Percentiles rank a stretch among this genome's conserved stretches.
These are phyloP conservation scores for Chondrosia reniformis DNA, from an alignment of 37 sponge, comb jelly and placozoan genomes.

Conservation along the genomic window DNA sequence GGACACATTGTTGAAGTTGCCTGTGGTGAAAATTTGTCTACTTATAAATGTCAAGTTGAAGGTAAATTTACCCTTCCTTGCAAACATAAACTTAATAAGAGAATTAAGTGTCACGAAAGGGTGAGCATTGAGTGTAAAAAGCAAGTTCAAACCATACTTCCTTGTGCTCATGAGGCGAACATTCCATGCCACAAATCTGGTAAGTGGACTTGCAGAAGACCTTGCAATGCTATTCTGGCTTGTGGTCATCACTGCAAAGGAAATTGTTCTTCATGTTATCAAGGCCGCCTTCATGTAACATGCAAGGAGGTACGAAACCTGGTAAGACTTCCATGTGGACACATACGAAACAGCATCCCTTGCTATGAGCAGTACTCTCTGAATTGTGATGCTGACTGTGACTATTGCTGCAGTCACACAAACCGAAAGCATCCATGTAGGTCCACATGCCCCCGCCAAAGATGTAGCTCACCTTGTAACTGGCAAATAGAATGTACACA, in stretches of 20 bases:
- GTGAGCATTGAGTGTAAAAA: neutral
- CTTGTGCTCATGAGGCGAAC: conserved; percentile 51
- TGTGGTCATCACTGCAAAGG: conserved; percentile 74
- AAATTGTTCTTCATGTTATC: conserved; percentile 15
- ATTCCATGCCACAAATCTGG: neutral
- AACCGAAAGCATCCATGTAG: neutral
- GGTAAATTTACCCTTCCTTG: too few relatives aligned
- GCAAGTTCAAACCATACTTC: neutral
- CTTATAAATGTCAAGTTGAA: neutral
- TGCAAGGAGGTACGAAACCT: neutral
- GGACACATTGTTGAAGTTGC: neutral
- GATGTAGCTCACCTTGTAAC: too few relatives aligned
- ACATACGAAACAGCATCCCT: neutral
- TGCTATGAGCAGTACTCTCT: neutral
- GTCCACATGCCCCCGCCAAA: neutral
- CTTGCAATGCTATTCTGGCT: conserved; percentile 28
- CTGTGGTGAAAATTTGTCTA: neutral
- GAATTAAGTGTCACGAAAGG: too few relatives aligned
- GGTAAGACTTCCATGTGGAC: conserved; percentile 10
- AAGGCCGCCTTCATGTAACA: conserved; percentile 10
- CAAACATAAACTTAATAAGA: too few relatives aligned
- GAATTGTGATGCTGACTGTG: neutral
- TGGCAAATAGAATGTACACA: neutral
- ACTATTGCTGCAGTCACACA: neutral
- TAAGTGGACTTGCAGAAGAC: neutral